Evolutionary conservation across 2,888 invertebrate genomes (phyloP), one percentile per base, ranked within the genome.

Genomic region (Metopia argyrocephala): DNA sequence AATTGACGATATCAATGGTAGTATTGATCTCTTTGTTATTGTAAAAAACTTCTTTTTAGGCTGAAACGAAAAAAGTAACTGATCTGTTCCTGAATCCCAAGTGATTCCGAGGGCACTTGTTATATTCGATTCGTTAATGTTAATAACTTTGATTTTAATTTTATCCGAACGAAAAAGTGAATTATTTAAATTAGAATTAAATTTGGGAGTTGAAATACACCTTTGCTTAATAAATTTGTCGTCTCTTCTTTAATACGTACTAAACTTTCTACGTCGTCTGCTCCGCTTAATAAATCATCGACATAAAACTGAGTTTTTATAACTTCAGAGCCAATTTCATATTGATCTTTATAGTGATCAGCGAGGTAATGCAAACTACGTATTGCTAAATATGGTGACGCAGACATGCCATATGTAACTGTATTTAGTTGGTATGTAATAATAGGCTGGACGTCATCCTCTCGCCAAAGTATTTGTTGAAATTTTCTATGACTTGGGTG

Each of bases 401-500:
- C 23, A 23, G 76, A 68, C 15, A 74, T 80, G 3, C 83, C 84
- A 38, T 83, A 79, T 0, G 78, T 82, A 6, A 79, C 78, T 1
- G 83, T 84, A 38, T 83, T 83, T 3, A 83, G 45, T 25, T 70
- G 45, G 25, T 81, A 84, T 0, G 82, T 82, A 9, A 54, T 50
- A 18, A 84, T 70, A 4, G 57, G 50, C 18, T 68, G 54, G 20
- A 69, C 15, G 1, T 62, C 65, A 31, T 48, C 65, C 9, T 76
- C 71, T 27, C 82, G 70, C 83, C 83, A 84, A 9, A 84, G 27
- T 28, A 84, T 83, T 9, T 83, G 62, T 54, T 82, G 82, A 38
- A 59, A 83, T 9, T 25, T 46, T 4, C 82, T 75, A 56, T 83
- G 78, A 12, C 23, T 18, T 27, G 50, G 59, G 52, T 80, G 48